phyloP scores from a whole-genome alignment of 2,797 vertebrate genomes.

The Crenuchus spilurus region DNA sequence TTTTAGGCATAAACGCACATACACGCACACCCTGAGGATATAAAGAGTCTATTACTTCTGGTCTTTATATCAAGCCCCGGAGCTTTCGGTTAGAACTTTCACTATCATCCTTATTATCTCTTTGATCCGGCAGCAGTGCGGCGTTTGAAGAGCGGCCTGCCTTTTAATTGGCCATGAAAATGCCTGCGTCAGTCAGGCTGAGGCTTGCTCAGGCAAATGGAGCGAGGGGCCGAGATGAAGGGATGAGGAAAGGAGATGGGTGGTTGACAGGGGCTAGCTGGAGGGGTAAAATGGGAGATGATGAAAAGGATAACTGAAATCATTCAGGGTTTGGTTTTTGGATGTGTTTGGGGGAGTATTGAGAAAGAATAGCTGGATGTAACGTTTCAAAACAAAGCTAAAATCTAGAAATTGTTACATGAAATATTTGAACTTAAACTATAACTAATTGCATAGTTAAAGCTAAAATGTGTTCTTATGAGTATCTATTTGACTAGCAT shows the following conservation, averaged over 20 bases:
- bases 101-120: conserved; percentile 67
- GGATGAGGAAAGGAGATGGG: conserved; percentile 14
- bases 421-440: too few relatives aligned
- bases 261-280: conserved; percentile 11
- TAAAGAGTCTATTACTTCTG: conserved; percentile 17
- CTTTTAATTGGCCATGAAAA: conserved; percentile 71
- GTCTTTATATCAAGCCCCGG: conserved; percentile 19
- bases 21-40: too few relatives aligned
- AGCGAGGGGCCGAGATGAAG: conserved; percentile 19
- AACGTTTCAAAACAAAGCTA: too few relatives aligned
- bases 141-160: conserved; percentile 71
- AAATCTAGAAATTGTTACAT: too few relatives aligned
- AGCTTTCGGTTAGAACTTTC: conserved; percentile 59
- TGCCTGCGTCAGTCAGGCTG: conserved; percentile 72
- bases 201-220: conserved; percentile 64
- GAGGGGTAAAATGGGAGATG: background rate
- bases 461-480: too few relatives aligned
- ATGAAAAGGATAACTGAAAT: background rate
- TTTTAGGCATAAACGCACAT: too few relatives aligned
- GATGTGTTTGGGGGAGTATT: background rate
- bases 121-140: conserved; percentile 69
- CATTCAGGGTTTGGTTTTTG: background rate
- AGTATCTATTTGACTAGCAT: too few relatives aligned
- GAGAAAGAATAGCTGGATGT: conserved; percentile 8
- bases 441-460: too few relatives aligned